phyloP scores from a whole-genome alignment of 2,113 vertebrate genomes.

The Petroica traversi region DNA sequence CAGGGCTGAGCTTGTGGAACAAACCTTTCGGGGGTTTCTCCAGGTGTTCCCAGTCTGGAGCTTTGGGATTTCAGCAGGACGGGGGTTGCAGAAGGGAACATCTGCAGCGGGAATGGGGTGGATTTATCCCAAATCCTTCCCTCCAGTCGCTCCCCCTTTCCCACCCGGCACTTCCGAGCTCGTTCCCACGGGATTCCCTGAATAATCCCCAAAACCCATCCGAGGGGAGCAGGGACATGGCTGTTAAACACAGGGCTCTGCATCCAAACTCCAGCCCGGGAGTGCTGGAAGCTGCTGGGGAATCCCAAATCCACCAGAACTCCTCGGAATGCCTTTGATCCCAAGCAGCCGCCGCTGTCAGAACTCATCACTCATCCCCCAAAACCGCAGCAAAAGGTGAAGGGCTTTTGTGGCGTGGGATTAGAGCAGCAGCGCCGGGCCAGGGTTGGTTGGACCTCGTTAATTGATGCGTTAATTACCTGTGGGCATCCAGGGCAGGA shows the following conservation, averaged over 20 bases:
- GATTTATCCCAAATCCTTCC: not conserved
- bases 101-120: not conserved
- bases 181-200: not conserved
- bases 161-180: not conserved
- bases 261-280: not conserved
- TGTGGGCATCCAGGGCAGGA: not conserved
- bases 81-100: not conserved
- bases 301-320: not conserved
- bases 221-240: not conserved
- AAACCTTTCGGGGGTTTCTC: not conserved
- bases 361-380: not conserved
- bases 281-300: not conserved
- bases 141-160: not conserved
- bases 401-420: not conserved
- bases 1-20: not conserved
- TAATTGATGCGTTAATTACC: not conserved
- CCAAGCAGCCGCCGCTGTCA: not conserved
- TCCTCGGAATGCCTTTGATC: not conserved
- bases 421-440: not conserved
- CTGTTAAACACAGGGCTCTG: not conserved
- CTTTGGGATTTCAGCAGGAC: not conserved
- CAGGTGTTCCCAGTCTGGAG: not conserved
- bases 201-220: not conserved
- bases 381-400: not conserved
- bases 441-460: not conserved